Evolutionary conservation across 2,888 invertebrate genomes (phyloP), one percentile per base, ranked within the genome.

Genomic region (Thera obeliscata): DNA sequence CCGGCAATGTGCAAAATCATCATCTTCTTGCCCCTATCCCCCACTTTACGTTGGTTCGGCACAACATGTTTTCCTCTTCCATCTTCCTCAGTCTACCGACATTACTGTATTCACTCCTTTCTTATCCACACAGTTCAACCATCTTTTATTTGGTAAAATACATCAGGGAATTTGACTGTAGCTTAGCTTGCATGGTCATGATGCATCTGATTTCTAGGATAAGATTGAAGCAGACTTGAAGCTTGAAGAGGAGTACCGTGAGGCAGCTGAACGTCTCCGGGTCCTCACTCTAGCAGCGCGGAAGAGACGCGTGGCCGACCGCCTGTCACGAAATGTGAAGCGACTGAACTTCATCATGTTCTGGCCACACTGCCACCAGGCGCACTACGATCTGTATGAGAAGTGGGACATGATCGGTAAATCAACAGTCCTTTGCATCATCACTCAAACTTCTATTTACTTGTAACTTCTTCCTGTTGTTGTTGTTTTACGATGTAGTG

Each of bases 361-460:
- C 80, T 93, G 90, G 90, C 93, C 93, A 0, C 89, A 89, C 56
- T 87, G 88, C 72, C 92, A 92, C 65, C 75, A 89, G 58, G 93
- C 93, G 0, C 93, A 93, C 65, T 87, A 83, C 71, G 93, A 92
- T 61, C 69, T 93, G 3, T 93, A 93, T 67, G 93, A 92, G 72
- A 92, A 91, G 58, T 92, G 91, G 93, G 92, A 93, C 69, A 66
- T 73, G 43, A 79, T 88, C 56, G 87, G 93, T 92, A 33, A 82
- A 90, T 74, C 55, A 49, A 36, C 7, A 33, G 36, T 46, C 41
- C 43, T 56, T 22, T 22, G 22, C 22, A 22, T 22, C 22, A 22
- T 22, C 22, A 22, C 22, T 22, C 22, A 22, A 22, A 22, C 22
- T 22, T 22, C 22, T 22, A 22, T 22, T 22, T 22, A 22, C 22